These are phyloP conservation scores for Drosophila lacicola DNA, from an alignment of 2,888 invertebrate species.

Conservation along the genomic window DNA sequence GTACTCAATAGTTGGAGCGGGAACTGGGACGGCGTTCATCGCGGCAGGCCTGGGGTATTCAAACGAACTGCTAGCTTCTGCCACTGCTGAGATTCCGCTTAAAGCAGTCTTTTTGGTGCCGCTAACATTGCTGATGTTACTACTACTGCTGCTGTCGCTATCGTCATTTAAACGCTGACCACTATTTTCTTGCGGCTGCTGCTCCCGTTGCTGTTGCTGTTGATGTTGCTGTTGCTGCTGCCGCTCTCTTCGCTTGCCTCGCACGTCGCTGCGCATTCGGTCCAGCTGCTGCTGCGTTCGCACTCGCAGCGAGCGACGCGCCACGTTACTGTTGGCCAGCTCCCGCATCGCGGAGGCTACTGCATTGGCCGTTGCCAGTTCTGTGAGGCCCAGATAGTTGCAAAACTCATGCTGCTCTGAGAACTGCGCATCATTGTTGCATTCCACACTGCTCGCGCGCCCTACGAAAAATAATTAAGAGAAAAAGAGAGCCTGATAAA, in stretches of 20 bases:
- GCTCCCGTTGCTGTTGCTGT: constrained; percentile 22
- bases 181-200: constrained; percentile 7
- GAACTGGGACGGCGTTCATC: neutral
- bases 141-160: constrained; percentile 19
- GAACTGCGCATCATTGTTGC: constrained; percentile 48
- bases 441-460: constrained; percentile 15
- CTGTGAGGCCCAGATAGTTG: constrained; percentile 83
- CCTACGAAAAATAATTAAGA: constrained; percentile 7
- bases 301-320: constrained; percentile 81
- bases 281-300: constrained; percentile 77
- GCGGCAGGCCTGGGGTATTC: constrained; percentile 1
- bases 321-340: constrained; percentile 75
- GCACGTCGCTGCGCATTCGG: constrained; percentile 65
- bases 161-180: constrained; percentile 12
- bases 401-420: constrained; percentile 84
- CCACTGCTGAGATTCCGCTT: neutral
- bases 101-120: constrained; percentile 12
- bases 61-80: neutral
- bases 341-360: constrained; percentile 80
- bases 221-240: constrained; percentile 36
- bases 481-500: neutral
- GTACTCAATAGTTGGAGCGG: constrained; percentile 5
- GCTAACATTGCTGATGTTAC: neutral
- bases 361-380: constrained; percentile 82
- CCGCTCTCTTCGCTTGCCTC: constrained; percentile 43